Conservation (phyloP, 2,888 invertebrate genomes). For the Campoplex capitator region DNA sequence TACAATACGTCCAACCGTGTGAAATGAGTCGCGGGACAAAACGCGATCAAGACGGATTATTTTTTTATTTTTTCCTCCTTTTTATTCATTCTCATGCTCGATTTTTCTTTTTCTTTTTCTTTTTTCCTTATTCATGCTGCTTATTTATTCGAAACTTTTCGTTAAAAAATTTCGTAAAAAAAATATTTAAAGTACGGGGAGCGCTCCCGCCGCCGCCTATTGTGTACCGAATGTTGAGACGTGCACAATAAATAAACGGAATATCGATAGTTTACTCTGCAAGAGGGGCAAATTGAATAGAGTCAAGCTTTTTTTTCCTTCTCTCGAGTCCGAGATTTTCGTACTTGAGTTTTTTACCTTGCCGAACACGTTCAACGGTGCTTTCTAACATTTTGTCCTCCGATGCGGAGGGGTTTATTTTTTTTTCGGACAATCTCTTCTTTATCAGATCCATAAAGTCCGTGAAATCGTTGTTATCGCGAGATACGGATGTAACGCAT, state of each 20-base stretch:
- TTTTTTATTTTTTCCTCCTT: neutral
- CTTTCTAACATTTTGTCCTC: neutral
- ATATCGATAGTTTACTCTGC: neutral
- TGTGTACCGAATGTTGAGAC: neutral
- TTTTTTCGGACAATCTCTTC: constrained; percentile 68
- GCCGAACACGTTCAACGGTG: neutral
- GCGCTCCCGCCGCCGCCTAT: neutral
- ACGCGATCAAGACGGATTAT: neutral
- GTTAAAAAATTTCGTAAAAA: neutral
- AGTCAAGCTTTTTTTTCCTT: constrained; percentile 26
- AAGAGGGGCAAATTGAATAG: neutral
- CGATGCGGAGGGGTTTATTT: constrained; percentile 54
- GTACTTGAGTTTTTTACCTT: constrained; percentile 65
- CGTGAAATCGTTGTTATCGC: constrained; percentile 24
- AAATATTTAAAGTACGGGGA: neutral
- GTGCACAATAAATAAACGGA: constrained; percentile 25
- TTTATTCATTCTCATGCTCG: too few species aligned
- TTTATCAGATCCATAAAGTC: constrained; percentile 71
- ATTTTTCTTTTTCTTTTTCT: neutral
- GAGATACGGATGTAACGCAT: neutral
- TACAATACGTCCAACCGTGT: neutral
- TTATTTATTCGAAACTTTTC: neutral
- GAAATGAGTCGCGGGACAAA: neutral
- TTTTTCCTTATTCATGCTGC: neutral
- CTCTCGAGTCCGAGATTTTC: constrained; percentile 56